A percentile compares a stretch with the other conserved stretches of the same genome.
Evolutionary conservation across 2,113 vertebrate species (phyloP).

Genomic region (Carlito syrichta): DNA sequence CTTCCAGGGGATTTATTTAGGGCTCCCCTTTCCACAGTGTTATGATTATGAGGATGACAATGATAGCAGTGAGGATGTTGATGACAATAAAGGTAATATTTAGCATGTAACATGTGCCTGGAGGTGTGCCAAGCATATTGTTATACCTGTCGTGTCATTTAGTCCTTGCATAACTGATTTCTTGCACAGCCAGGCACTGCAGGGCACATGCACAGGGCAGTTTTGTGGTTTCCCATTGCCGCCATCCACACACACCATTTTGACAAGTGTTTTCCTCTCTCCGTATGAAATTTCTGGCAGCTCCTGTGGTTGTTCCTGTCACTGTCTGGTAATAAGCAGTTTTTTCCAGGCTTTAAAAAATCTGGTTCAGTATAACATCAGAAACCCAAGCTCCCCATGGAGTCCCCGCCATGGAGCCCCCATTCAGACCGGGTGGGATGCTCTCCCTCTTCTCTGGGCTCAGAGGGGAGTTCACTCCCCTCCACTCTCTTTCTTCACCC

Average conservation of each 20-base stretch:
- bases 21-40: background rate
- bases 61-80: background rate
- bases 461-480: background rate
- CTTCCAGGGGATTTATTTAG: too few relatives aligned
- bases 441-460: background rate
- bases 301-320: background rate
- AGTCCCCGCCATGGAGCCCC: background rate
- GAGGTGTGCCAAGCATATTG: background rate
- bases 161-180: background rate
- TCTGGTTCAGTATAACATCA: background rate
- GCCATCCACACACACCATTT: background rate
- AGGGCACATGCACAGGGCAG: background rate
- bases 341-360: background rate
- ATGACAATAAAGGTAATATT: too few relatives aligned
- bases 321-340: background rate
- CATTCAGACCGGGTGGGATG: background rate
- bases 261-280: background rate
- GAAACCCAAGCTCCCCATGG: background rate
- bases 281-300: background rate
- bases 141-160: background rate
- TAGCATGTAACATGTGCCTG: background rate
- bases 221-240: background rate
- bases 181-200: background rate
- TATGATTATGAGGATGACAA: background rate
- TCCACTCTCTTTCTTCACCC: background rate